Percentiles rank a stretch among this genome's conserved stretches.
Evolutionary conservation across 2,888 invertebrate genomes (phyloP).

Genomic region (Pecten maximus): DNA sequence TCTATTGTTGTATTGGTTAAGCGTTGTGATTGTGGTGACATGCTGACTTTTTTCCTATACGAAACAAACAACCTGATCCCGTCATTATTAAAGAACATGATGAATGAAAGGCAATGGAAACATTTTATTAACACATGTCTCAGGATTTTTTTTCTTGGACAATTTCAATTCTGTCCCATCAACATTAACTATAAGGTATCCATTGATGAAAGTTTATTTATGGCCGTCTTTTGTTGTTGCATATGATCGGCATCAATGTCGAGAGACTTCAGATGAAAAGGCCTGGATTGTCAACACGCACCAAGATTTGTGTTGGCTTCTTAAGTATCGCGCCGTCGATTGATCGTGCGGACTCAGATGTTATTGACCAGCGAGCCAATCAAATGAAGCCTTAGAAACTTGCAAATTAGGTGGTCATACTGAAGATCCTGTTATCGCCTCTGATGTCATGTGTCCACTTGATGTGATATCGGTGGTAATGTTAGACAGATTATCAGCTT

Average conservation of each 20-base stretch:
- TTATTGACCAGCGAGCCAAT: neutral
- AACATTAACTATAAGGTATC: neutral
- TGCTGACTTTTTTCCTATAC: too few species aligned
- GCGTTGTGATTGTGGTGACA: too few species aligned
- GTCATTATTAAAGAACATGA: neutral
- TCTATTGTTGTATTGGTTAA: too few species aligned
- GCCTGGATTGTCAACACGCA: constrained; percentile 2
- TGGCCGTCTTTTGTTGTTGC: neutral
- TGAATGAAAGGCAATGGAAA: neutral
- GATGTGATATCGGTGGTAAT: neutral
- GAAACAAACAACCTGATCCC: too few species aligned
- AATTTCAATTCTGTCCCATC: neutral
- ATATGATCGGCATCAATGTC: neutral
- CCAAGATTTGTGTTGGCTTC: neutral
- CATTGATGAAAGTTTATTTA: constrained; percentile 20
- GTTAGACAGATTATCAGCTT: neutral
- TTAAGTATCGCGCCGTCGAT: neutral
- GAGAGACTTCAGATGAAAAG: neutral
- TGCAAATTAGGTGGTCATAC: constrained; percentile 30
- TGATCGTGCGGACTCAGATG: neutral
- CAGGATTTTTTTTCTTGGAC: neutral
- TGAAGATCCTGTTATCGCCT: neutral
- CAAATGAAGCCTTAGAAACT: constrained; percentile 18
- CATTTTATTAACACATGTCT: neutral
- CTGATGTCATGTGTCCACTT: neutral